phyloP scores from a whole-genome alignment of 2,888 invertebrate genomes.

The Nomada fucata region DNA sequence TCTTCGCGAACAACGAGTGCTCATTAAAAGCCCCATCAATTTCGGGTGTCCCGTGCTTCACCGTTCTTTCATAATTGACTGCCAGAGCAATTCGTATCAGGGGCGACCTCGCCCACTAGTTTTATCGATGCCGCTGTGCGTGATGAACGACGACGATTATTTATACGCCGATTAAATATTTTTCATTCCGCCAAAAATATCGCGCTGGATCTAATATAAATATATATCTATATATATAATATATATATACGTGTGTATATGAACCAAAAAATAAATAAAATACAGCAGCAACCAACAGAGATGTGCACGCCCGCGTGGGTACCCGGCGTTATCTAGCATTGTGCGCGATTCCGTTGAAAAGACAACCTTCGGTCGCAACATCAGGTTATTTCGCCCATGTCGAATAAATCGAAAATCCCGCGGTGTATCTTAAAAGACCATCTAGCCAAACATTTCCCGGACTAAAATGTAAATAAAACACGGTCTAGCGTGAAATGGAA shows the following conservation, averaged over 20 bases:
- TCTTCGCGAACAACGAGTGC: neutral
- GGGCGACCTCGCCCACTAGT: constrained; percentile 43
- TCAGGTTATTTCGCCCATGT: neutral
- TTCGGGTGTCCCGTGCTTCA: constrained; percentile 10
- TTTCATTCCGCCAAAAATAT: constrained; percentile 20
- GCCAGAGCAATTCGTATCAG: constrained; percentile 48
- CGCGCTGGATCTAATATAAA: constrained; percentile 29
- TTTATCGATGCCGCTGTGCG: constrained; percentile 37
- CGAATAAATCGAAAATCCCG: constrained; percentile 23
- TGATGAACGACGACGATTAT: constrained; percentile 55
- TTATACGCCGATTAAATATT: constrained; percentile 49
- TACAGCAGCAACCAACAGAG: too few relatives aligned
- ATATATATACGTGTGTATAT: neutral
- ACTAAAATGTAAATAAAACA: constrained; percentile 54
- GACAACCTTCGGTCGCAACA: constrained; percentile 1
- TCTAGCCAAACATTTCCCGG: constrained; percentile 9
- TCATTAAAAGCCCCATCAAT: constrained; percentile 31
- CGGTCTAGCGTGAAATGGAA: constrained; percentile 44
- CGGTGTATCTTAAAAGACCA: constrained; percentile 43
- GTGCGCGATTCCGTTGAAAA: constrained; percentile 23
- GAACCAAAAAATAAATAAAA: neutral
- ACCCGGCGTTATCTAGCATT: constrained; percentile 16
- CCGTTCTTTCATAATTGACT: constrained; percentile 51
- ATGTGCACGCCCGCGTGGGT: too few relatives aligned
- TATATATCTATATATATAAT: constrained; percentile 5